Conservation (phyloP, 92 coral and sea anemone genomes). For the Siderastrea siderea region DNA sequence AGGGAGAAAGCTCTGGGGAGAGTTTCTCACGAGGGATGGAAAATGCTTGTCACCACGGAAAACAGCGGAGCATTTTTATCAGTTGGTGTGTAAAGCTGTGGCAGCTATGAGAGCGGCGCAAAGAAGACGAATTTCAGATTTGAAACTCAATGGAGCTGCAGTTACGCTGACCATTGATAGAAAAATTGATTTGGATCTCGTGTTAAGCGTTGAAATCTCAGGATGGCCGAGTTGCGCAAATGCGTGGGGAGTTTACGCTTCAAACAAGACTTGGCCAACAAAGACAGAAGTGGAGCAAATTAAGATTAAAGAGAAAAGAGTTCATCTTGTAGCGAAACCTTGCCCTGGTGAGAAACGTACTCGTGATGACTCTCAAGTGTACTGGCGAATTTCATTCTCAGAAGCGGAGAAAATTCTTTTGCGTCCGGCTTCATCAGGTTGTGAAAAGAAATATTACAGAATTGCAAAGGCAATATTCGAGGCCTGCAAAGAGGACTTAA, state of each 20-base stretch:
- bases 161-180: slow-evolving; percentile 50
- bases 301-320: slow-evolving; percentile 8
- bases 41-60: slow-evolving; percentile 65
- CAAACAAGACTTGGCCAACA: slow-evolving; percentile 45
- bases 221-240: slow-evolving; percentile 57
- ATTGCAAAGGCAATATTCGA: slow-evolving; percentile 55
- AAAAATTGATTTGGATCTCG: slow-evolving; percentile 46
- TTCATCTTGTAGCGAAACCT: slow-evolving; percentile 62
- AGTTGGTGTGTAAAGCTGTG: slow-evolving; percentile 16
- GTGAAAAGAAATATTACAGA: slow-evolving; percentile 36
- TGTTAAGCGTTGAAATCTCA: slow-evolving; percentile 48
- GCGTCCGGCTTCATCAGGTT: not conserved
- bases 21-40: slow-evolving; percentile 52
- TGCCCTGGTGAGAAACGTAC: not conserved
- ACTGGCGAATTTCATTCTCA: slow-evolving; percentile 76
- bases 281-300: slow-evolving; percentile 22
- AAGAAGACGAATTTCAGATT: not conserved
- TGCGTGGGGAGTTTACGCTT: slow-evolving; percentile 45
- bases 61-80: slow-evolving; percentile 32
- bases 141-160: slow-evolving; percentile 53
- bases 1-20: slow-evolving; percentile 34
- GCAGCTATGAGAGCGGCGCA: not conserved
- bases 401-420: slow-evolving; percentile 56
- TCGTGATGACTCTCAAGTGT: not conserved
- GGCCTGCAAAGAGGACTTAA: slow-evolving; percentile 25